These are phyloP conservation scores for Metopia argyrocephala DNA, from an alignment of 2,888 invertebrate species.

Conservation along the genomic window DNA sequence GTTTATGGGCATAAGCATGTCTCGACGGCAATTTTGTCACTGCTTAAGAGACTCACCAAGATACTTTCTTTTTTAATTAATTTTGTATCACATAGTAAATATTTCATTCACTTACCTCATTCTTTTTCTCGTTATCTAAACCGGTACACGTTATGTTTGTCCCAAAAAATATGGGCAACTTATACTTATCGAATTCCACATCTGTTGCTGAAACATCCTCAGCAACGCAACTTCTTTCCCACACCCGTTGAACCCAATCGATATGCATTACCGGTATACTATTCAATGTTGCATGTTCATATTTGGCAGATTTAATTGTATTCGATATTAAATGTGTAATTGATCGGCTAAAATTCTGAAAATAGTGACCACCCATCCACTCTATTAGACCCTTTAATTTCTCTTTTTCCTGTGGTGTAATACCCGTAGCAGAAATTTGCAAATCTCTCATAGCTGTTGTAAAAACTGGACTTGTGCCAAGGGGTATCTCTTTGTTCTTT, in stretches of 20 bases:
- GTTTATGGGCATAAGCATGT: no score
- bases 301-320: constrained; percentile 87
- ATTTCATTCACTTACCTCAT: constrained; percentile 70
- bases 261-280: constrained; percentile 85
- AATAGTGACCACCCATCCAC: constrained; percentile 88
- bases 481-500: constrained; percentile 86
- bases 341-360: constrained; percentile 81
- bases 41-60: no score
- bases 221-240: constrained; percentile 83
- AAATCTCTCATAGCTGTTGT: constrained; percentile 89
- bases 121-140: constrained; percentile 72
- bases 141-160: constrained; percentile 89
- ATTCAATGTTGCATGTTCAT: constrained; percentile 80
- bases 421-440: constrained; percentile 83
- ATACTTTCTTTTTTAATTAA: not conserved
- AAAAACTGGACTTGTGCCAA: constrained; percentile 86
- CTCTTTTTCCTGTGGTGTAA: constrained; percentile 80
- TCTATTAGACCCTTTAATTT: constrained; percentile 82
- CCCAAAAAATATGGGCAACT: constrained; percentile 86
- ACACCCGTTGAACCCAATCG: constrained; percentile 89
- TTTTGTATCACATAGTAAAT: not conserved
- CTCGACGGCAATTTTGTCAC: no score
- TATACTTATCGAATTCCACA: constrained; percentile 82
- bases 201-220: constrained; percentile 83
- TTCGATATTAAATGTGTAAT: constrained; percentile 91